Base-by-base conservation (phyloP, 2,888 invertebrate species). In the Cryptocheilus praepositus region DNA sequence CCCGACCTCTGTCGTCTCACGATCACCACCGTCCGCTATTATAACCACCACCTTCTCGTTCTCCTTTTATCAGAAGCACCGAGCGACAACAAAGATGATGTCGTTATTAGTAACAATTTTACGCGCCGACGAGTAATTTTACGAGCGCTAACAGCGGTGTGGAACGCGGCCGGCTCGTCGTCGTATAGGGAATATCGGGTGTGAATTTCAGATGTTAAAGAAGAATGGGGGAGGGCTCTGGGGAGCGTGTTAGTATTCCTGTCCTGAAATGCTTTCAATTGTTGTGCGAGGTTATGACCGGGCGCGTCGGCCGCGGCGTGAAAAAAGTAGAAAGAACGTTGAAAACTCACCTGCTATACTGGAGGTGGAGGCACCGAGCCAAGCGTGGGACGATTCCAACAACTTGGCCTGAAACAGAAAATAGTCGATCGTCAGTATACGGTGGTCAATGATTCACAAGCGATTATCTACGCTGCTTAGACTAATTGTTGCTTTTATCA, bases 331-430 rank as follows among this genome's bases (percentile, higher is more conserved):
- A 53, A 60, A 61, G 66, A 61, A 59, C 64, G 61, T 57, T 59
- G 61, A 52, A 62, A 61, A 93, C 95, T 93, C 94, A 96, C 96
- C 96, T 93, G 96, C 95, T 90, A 96, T 93, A 85, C 95, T 94
- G 71, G 96, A 95, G 71, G 96, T 95, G 78, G 96, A 95, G 83
- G 95, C 94, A 81, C 96, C 96, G 90, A 96, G 94, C 96, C 96
- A 96, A 88, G 95, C 95, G 89, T 96, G 96, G 79, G 96, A 96
- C 81, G 95, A 96, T 90, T 97, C 96, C 90, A 96, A 91, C 91
- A 96, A 93, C 91, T 96, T 96, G 85, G 96, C 96, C 96, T 96
- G 94, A 76, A 93, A 93, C 89, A 90, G 86, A 89, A 83, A 81
- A 81, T 71, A 75, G 4, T 44, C 3, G 11, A 52, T 61, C 13